Conservation (phyloP, 2,113 vertebrate genomes). For the Megaleporinus macrocephalus region DNA sequence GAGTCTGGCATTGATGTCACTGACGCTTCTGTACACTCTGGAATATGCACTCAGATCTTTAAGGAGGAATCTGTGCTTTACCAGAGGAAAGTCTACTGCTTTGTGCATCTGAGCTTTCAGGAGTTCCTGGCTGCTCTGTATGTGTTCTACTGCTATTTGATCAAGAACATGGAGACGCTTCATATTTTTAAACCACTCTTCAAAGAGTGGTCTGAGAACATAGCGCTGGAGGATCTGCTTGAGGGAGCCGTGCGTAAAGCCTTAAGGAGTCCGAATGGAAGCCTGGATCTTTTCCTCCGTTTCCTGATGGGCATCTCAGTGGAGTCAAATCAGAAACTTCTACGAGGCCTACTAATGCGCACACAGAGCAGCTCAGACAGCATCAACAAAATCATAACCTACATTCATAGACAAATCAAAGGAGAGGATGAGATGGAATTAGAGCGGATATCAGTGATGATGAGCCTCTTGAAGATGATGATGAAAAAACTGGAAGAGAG, state of each 20-base stretch:
- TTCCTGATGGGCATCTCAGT: neutral
- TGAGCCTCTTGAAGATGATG: neutral
- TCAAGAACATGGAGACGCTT: neutral
- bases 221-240: neutral
- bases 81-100: constrained; percentile 1
- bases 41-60: neutral
- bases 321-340: neutral
- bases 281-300: neutral
- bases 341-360: neutral
- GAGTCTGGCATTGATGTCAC: neutral
- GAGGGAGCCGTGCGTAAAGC: neutral
- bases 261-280: neutral
- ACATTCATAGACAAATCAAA: neutral
- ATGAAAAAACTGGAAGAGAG: neutral
- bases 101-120: constrained; percentile 2
- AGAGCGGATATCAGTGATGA: neutral
- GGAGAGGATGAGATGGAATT: constrained; percentile 1
- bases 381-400: neutral
- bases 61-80: constrained; percentile 2
- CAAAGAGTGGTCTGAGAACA: neutral
- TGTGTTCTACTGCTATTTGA: neutral
- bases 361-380: neutral
- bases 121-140: neutral
- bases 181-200: neutral
- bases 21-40: neutral